Evolutionary conservation across 2,113 vertebrate genomes (phyloP).

Genomic region (Protobothrops mucrosquamatus): DNA sequence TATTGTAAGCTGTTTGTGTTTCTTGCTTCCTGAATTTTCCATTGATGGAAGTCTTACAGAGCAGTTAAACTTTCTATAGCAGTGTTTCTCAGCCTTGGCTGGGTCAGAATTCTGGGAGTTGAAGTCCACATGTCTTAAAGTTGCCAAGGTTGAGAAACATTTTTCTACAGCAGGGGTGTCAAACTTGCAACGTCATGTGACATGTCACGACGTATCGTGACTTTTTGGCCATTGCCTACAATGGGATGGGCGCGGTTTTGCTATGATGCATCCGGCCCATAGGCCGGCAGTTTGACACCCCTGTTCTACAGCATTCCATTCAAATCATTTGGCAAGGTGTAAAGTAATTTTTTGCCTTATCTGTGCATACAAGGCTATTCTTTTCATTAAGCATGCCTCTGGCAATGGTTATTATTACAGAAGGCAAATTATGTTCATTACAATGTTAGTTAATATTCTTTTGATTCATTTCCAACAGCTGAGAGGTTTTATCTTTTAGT

Average conservation of each 20-base stretch:
- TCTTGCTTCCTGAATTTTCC: neutral
- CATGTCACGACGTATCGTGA: too few species aligned
- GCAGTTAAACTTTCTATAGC: neutral
- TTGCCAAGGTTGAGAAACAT: too few species aligned
- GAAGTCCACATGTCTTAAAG: too few species aligned
- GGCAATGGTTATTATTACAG: neutral
- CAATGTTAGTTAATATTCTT: neutral
- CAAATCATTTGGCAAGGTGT: neutral
- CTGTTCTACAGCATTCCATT: neutral
- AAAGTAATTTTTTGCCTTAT: neutral
- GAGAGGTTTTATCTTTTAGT: constrained; percentile 11
- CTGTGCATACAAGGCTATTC: neutral
- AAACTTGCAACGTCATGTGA: too few species aligned
- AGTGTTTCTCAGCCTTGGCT: too few species aligned
- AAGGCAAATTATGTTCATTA: neutral
- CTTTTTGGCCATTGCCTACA: too few species aligned
- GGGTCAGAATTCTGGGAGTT: too few species aligned
- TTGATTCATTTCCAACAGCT: neutral
- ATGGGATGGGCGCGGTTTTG: too few species aligned
- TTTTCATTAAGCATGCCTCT: neutral
- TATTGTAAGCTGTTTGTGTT: neutral
- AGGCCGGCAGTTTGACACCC: too few species aligned
- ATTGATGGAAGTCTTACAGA: neutral
- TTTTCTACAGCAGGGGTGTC: too few species aligned
- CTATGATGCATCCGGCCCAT: too few species aligned